Percentiles rank a stretch among this genome's conserved stretches.
Conservation (phyloP, 1,140 invertebrate species). For the Spodoptera litura region DNA sequence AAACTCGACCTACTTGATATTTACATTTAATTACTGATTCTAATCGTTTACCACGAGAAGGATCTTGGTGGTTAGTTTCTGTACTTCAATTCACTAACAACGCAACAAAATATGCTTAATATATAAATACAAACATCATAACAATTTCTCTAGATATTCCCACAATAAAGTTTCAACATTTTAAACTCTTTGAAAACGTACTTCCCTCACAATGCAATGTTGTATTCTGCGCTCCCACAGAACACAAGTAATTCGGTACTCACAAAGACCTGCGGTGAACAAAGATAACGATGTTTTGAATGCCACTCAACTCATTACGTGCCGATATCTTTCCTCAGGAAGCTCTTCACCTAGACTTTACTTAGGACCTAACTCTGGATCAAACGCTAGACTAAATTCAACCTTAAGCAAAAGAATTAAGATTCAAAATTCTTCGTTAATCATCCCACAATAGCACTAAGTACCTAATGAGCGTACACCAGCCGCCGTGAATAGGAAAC, state of each 20-base stretch:
- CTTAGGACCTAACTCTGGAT: conserved; percentile 52
- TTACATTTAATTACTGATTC: too few relatives aligned
- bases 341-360: conserved; percentile 56
- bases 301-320: conserved; percentile 81
- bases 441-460: conserved; percentile 62
- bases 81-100: too few relatives aligned
- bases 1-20: not conserved
- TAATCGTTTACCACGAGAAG: too few relatives aligned
- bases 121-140: too few relatives aligned
- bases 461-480: conserved; percentile 75
- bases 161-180: conserved; percentile 1
- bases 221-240: conserved; percentile 14
- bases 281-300: conserved; percentile 80
- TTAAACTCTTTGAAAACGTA: not conserved
- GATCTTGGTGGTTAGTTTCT: too few relatives aligned
- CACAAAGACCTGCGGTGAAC: conserved; percentile 55
- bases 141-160: too few relatives aligned
- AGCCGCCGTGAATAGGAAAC: conserved; percentile 55
- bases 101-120: too few relatives aligned
- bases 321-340: conserved; percentile 78
- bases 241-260: conserved; percentile 41
- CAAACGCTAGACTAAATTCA: conserved; percentile 47
- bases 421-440: conserved; percentile 46
- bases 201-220: not conserved
- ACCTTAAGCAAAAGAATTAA: conserved; percentile 41